Base-by-base conservation (phyloP, 2,888 invertebrate genomes). In the Amiota communis region DNA sequence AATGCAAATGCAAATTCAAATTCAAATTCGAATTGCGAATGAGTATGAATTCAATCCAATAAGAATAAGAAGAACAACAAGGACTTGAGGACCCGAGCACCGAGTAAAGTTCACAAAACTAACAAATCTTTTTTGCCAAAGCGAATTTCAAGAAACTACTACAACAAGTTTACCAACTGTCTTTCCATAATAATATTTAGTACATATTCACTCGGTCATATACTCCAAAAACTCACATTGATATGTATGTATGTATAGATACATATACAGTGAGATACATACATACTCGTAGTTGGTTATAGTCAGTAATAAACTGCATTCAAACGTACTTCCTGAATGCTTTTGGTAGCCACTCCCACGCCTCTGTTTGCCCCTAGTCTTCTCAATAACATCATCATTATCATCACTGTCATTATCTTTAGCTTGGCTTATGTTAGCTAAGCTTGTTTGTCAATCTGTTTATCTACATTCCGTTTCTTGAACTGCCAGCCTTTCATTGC, bases 401-500 rank as follows among this genome's bases (percentile, higher is more conserved):
- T 15, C 11, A 20, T 11, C 59, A 59, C 1, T 23, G 36, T 59
- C 53, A 20, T 20, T 12, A 11, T 6, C 11, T 10, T 59, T 59
- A 20, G 11, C 20, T 59, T 20, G n/a, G 20, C 59, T 59, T 59
- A 59, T 8, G 36, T 65, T 65, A n/a, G 65, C 20, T 65, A 49
- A 65, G 84, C 83, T 83, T 83, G 83, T 83, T 83, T 83, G 83
- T 86, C 83, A 83, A 83, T 83, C 83, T 83, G 83, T 82, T 84
- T 77, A 81, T 77, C 85, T 82, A 81, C 76, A 80, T 81, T 84
- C 77, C 83, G 73, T 48, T 65, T 47, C 17, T 65, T 36, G 65
- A 59, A 4, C 84, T 82, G 80, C 76, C 84, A 80, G 80, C 76
- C 79, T 83, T 84, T 77, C 81, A 74, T 46, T 46, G 36, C 46